phyloP scores from a whole-genome alignment of 2,113 vertebrate species.

The Pluvialis apricaria region DNA sequence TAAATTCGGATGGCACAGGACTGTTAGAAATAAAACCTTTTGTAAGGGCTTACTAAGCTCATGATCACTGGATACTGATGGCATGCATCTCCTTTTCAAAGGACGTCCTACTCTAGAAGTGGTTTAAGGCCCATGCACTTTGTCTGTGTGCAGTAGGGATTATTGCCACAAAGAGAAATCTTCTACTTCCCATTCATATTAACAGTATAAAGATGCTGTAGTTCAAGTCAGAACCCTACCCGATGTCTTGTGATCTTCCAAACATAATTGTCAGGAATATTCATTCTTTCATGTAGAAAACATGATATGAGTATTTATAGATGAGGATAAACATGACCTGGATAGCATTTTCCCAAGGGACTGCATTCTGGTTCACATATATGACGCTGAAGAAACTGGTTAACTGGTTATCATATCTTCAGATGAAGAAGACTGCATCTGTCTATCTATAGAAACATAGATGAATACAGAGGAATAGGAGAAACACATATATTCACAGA shows the following conservation, averaged over 20 bases:
- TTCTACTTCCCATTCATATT: background rate
- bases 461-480: background rate
- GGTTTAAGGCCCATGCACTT: background rate
- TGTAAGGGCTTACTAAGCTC: background rate
- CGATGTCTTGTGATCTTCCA: background rate
- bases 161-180: background rate
- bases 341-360: background rate
- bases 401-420: background rate
- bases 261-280: background rate
- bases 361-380: background rate
- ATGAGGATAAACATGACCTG: background rate
- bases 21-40: background rate
- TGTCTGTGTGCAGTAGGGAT: background rate
- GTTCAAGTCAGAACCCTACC: background rate
- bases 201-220: background rate
- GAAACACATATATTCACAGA: background rate
- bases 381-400: background rate
- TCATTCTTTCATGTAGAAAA: background rate
- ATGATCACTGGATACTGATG: background rate
- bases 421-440: background rate
- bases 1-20: background rate
- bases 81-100: background rate
- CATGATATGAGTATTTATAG: background rate
- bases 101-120: background rate
- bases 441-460: background rate